Percentiles rank a stretch among this genome's conserved stretches.
Evolutionary conservation across 2,888 invertebrate species (phyloP).

Genomic region (Hoplodrina ambigua): DNA sequence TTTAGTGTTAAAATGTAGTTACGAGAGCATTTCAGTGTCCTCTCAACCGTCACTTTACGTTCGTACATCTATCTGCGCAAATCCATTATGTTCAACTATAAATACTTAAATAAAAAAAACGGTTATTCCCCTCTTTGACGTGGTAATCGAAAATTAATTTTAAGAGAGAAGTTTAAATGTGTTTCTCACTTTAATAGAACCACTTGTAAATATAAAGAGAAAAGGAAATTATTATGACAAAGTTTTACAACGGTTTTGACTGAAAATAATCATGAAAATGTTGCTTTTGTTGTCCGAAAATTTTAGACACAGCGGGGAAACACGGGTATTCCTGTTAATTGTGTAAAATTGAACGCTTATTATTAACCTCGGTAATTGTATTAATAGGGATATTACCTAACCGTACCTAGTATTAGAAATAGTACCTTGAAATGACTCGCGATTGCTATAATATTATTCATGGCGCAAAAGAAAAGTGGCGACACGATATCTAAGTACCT

Average conservation of each 20-base stretch:
- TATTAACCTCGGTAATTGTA: not conserved
- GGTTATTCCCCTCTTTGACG: slow-evolving; percentile 14
- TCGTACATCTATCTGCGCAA: slow-evolving; percentile 14
- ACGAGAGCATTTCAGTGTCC: slow-evolving; percentile 58
- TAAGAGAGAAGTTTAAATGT: slow-evolving; percentile 34
- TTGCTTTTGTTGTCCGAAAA: slow-evolving; percentile 12
- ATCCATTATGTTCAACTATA: slow-evolving; percentile 29
- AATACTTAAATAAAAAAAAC: slow-evolving; percentile 10
- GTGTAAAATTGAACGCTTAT: slow-evolving; percentile 15
- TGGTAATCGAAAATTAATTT: slow-evolving; percentile 29
- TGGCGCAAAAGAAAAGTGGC: slow-evolving; percentile 17
- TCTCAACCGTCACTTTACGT: slow-evolving; percentile 26
- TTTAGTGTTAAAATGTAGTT: slow-evolving; percentile 55
- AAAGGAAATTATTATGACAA: slow-evolving; percentile 24
- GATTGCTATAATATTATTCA: slow-evolving; percentile 35
- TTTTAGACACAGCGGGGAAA: slow-evolving; percentile 5
- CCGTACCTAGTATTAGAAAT: not conserved
- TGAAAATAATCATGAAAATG: slow-evolving; percentile 29
- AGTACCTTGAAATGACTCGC: slow-evolving; percentile 17
- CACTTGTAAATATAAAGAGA: slow-evolving; percentile 19
- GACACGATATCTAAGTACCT: slow-evolving; percentile 14
- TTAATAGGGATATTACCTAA: slow-evolving; percentile 25
- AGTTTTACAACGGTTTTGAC: slow-evolving; percentile 27
- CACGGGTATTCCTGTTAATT: slow-evolving; percentile 16
- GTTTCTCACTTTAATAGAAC: slow-evolving; percentile 26